These are phyloP conservation scores for Hapalemur alaotrensis DNA, from an alignment of 2,797 vertebrate genomes.

Conservation along the genomic window DNA sequence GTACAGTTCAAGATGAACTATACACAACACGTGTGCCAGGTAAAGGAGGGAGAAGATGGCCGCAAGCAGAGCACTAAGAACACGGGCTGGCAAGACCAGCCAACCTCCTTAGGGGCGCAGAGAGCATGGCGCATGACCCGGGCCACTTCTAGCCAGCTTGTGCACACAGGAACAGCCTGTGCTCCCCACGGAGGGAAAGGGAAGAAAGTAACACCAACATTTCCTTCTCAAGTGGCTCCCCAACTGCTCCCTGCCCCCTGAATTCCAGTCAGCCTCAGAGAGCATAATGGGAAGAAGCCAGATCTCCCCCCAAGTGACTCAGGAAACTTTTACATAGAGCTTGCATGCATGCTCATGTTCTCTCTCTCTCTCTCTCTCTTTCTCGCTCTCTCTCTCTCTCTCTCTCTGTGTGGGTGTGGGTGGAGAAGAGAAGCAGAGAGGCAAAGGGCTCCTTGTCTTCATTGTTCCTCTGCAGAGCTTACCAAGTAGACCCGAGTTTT, in stretches of 20 bases:
- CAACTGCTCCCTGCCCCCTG: background rate
- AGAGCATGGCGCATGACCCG: background rate
- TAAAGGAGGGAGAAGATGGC: background rate
- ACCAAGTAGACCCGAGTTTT: constrained; percentile 9
- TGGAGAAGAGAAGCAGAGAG: background rate
- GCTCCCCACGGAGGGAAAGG: background rate
- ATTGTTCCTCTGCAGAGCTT: background rate
- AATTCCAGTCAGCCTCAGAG: background rate
- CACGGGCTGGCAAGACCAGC: background rate
- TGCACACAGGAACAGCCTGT: background rate
- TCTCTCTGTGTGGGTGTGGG: background rate
- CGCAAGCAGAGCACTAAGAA: background rate
- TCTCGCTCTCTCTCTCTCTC: no score
- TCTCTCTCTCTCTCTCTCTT: no score
- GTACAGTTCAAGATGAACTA: background rate
- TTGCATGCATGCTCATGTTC: background rate
- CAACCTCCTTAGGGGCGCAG: background rate
- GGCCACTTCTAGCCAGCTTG: background rate
- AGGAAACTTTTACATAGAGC: background rate
- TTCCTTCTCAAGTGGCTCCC: background rate
- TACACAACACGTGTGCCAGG: background rate
- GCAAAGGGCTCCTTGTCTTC: background rate
- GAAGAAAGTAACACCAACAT: background rate
- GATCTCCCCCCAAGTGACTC: background rate
- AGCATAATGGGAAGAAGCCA: background rate